These are phyloP conservation scores for Antheraea mylitta DNA, from an alignment of 1,140 invertebrate species.

Conservation along the genomic window DNA sequence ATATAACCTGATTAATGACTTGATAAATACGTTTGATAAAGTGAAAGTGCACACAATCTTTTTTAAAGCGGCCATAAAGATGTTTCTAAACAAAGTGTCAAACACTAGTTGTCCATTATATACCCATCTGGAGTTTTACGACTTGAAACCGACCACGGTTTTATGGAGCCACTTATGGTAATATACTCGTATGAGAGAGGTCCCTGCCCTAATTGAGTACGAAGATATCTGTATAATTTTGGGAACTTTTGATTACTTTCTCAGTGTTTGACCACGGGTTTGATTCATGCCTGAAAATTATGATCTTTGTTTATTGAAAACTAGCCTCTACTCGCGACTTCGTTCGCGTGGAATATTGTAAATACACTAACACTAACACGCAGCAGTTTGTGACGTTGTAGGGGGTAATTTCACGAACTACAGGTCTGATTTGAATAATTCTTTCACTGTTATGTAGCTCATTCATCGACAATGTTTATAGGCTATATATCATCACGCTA, in stretches of 20 bases:
- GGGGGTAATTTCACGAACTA: too few species aligned
- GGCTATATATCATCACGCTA: too few species aligned
- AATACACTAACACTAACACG: too few species aligned
- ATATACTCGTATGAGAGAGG: conserved; percentile 24
- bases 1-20: background rate
- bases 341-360: too few species aligned
- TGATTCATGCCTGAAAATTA: background rate
- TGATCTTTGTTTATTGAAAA: background rate
- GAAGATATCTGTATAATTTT: conserved; percentile 30
- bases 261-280: background rate
- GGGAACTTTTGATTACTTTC: conserved; percentile 19
- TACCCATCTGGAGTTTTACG: conserved; percentile 28
- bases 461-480: too few species aligned
- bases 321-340: too few species aligned
- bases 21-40: conserved; percentile 12
- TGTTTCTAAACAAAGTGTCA: conserved; percentile 7
- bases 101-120: conserved; percentile 14
- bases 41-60: conserved; percentile 9
- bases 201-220: conserved; percentile 31
- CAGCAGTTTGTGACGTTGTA: too few species aligned
- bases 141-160: conserved; percentile 18
- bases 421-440: too few species aligned
- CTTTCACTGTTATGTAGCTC: too few species aligned
- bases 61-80: background rate
- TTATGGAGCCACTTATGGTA: conserved; percentile 40